These are phyloP conservation scores for Gerris buenoi DNA, from an alignment of 1,140 invertebrate species.

Conservation along the genomic window DNA sequence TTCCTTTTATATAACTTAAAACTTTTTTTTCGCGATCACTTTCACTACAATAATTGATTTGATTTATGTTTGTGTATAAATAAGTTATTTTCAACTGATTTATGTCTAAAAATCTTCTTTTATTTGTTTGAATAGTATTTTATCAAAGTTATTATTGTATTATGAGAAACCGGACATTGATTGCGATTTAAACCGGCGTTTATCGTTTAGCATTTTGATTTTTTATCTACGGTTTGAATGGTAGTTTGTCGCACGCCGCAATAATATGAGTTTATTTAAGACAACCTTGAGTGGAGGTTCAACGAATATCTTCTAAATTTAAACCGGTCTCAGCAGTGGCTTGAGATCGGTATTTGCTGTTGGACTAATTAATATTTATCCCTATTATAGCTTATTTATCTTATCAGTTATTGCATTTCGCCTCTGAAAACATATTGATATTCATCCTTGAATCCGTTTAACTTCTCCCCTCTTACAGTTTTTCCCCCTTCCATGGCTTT, in stretches of 20 bases:
- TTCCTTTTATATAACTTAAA: too few species aligned
- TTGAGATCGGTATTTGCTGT: not conserved
- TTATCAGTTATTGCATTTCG: not conserved
- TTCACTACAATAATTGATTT: not conserved
- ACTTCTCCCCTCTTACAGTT: not conserved
- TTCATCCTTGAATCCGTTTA: not conserved
- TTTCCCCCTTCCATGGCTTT: constrained; percentile 5
- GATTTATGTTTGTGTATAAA: too few species aligned
- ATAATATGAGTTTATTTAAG: not conserved
- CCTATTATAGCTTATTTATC: not conserved
- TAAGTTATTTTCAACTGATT: too few species aligned
- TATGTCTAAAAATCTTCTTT: too few species aligned
- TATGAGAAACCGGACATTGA: too few species aligned
- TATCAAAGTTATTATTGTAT: too few species aligned
- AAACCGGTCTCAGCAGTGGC: not conserved
- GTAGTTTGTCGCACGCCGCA: too few species aligned
- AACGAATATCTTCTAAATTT: not conserved
- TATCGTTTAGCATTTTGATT: too few species aligned
- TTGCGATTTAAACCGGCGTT: too few species aligned
- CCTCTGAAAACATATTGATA: not conserved
- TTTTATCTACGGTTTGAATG: too few species aligned
- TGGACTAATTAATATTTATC: not conserved
- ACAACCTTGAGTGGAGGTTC: not conserved
- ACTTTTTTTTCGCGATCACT: not conserved
- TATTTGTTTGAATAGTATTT: too few species aligned